phyloP scores from a whole-genome alignment of 2,888 invertebrate genomes.

The Eupithecia centaureata region DNA sequence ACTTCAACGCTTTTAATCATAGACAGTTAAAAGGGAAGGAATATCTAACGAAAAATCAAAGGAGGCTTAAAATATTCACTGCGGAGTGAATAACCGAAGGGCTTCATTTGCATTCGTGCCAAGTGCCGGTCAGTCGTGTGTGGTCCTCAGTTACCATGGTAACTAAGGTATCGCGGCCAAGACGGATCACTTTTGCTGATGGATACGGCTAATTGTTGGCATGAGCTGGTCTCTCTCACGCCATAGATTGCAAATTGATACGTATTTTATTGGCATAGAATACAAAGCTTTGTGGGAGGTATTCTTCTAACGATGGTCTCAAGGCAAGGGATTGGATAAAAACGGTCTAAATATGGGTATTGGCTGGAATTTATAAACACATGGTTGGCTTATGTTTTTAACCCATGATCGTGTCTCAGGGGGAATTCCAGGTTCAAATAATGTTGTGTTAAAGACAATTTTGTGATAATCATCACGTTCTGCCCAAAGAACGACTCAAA shows the following conservation, averaged over 20 bases:
- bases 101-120: conserved; percentile 68
- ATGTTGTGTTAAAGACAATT: too few species aligned
- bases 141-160: conserved; percentile 78
- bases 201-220: conserved; percentile 76
- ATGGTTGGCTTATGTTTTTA: too few species aligned
- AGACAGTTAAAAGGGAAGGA: neutral
- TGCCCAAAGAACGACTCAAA: too few species aligned
- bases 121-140: conserved; percentile 70
- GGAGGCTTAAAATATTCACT: conserved; percentile 61
- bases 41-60: conserved; percentile 3
- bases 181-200: conserved; percentile 64
- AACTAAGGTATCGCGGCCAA: conserved; percentile 53
- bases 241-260: conserved; percentile 14
- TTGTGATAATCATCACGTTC: too few species aligned
- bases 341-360: too few species aligned
- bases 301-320: neutral
- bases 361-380: too few species aligned
- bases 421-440: too few species aligned
- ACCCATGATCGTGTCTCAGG: too few species aligned
- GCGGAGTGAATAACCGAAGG: conserved; percentile 60
- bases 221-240: conserved; percentile 35
- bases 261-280: conserved; percentile 8
- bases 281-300: conserved; percentile 36
- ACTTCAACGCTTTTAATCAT: neutral
- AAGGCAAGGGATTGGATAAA: neutral